Conservation (phyloP, 37 sponge, comb jelly and placozoan species). For the Beroe ovata region DNA sequence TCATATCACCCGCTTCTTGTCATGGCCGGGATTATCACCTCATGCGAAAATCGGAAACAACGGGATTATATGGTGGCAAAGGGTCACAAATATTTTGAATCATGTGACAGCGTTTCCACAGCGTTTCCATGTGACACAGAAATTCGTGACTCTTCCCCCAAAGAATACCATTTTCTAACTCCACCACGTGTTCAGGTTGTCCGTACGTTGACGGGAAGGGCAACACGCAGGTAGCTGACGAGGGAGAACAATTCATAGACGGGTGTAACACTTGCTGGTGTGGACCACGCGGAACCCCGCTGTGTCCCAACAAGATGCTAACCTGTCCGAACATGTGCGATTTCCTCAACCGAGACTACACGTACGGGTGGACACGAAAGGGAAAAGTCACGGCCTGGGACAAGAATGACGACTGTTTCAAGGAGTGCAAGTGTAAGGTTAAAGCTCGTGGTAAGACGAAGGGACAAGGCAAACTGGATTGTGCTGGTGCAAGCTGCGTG, state of each 20-base stretch:
- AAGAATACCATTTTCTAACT: no score
- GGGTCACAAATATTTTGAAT: no score
- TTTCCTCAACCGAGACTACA: not conserved
- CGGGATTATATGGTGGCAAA: no score
- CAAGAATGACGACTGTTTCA: slow-evolving; percentile 1
- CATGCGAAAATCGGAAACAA: no score
- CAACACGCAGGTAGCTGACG: not conserved
- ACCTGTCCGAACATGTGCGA: not conserved
- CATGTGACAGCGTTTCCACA: no score
- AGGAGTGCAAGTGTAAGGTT: slow-evolving; percentile 15
- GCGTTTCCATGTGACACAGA: no score
- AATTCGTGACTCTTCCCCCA: no score
- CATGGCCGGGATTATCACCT: no score
- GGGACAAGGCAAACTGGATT: not conserved
- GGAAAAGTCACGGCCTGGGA: not conserved
- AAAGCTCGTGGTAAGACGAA: not conserved
- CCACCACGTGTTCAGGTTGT: no score
- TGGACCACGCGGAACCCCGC: not conserved
- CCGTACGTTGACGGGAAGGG: not conserved
- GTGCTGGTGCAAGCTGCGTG: not conserved
- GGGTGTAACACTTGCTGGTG: not conserved
- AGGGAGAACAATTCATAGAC: not conserved
- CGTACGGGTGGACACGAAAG: not conserved
- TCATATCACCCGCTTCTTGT: no score
- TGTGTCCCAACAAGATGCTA: no score